Evolutionary conservation across 2,888 invertebrate genomes (phyloP).

Genomic region (Drosophila mimica): DNA sequence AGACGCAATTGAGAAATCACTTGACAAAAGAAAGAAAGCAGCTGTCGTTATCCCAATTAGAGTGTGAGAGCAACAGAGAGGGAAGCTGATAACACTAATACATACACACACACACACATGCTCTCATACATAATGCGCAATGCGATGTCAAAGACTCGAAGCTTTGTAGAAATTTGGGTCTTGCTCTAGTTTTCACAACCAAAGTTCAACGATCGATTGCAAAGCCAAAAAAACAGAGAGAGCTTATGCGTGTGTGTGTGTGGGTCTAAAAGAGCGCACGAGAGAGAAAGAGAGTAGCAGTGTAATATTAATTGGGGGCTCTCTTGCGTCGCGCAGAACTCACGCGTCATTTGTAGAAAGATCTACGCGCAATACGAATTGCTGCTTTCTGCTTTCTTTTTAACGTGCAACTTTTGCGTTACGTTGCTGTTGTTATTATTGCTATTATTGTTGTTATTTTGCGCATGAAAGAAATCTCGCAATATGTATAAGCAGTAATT

Average conservation of each 20-base stretch:
- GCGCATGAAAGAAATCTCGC: constrained; percentile 60
- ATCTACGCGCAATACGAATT: constrained; percentile 51
- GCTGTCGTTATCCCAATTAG: constrained; percentile 24
- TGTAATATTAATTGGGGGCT: constrained; percentile 35
- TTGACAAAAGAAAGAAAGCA: constrained; percentile 71
- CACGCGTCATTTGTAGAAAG: constrained; percentile 71
- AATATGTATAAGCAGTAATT: constrained; percentile 23
- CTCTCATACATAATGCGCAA: constrained; percentile 16
- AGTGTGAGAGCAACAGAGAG: constrained; percentile 35
- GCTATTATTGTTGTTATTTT: constrained; percentile 31
- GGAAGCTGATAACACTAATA: constrained; percentile 57
- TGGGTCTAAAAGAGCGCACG: constrained; percentile 7
- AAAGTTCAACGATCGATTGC: constrained; percentile 82
- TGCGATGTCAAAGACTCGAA: constrained; percentile 44
- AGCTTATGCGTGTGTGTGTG: constrained; percentile 35
- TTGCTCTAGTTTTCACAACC: constrained; percentile 82
- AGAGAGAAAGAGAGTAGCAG: constrained; percentile 6
- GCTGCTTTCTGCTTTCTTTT: constrained; percentile 75
- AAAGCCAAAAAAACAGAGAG: constrained; percentile 65
- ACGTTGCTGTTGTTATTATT: constrained; percentile 44
- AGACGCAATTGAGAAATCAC: constrained; percentile 53
- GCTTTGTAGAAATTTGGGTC: constrained; percentile 79
- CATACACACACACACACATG: not conserved
- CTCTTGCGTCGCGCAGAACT: constrained; percentile 70
- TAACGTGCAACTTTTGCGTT: constrained; percentile 67